A percentile compares a stretch with the other conserved stretches of the same genome.
Conservation (phyloP, 2,113 vertebrate species). For the Proterorhinus semilunaris region DNA sequence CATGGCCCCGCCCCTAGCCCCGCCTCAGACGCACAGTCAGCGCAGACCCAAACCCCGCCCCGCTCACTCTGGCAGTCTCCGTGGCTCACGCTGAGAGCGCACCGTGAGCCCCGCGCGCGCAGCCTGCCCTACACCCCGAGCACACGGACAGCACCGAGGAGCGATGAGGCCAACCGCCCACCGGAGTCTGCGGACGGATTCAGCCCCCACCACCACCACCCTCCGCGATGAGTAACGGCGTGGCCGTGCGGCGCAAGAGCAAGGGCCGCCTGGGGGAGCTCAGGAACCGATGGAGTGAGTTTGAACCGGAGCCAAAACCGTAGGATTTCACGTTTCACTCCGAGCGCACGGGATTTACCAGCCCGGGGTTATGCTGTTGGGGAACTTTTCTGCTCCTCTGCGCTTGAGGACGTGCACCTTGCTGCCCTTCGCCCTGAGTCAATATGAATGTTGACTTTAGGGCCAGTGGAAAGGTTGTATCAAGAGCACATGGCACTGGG, state of each 20-base stretch:
- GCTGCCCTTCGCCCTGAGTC: neutral
- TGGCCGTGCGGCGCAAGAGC: conserved; percentile 19
- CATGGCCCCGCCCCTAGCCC: too few relatives aligned
- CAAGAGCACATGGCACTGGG: too few relatives aligned
- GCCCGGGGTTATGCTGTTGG: too few relatives aligned
- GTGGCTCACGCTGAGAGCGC: neutral
- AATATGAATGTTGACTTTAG: neutral
- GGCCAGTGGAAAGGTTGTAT: too few relatives aligned
- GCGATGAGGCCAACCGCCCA: neutral
- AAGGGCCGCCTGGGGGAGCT: conserved; percentile 9
- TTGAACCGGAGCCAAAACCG: neutral
- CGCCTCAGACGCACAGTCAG: too few relatives aligned
- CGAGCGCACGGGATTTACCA: too few relatives aligned
- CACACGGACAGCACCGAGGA: neutral
- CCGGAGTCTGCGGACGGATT: neutral
- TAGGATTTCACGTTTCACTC: too few relatives aligned
- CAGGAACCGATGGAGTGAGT: conserved; percentile 64
- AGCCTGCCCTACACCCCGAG: neutral
- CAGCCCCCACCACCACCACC: neutral
- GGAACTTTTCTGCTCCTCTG: too few relatives aligned
- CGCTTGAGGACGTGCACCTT: neutral
- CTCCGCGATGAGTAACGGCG: conserved; percentile 46
- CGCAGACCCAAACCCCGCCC: neutral
- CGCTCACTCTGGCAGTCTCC: neutral
- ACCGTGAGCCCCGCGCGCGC: neutral